Evolutionary conservation across 2,113 vertebrate genomes (phyloP), one percentile per base, ranked within the genome.

Genomic region (Ariopsis seemanni): DNA sequence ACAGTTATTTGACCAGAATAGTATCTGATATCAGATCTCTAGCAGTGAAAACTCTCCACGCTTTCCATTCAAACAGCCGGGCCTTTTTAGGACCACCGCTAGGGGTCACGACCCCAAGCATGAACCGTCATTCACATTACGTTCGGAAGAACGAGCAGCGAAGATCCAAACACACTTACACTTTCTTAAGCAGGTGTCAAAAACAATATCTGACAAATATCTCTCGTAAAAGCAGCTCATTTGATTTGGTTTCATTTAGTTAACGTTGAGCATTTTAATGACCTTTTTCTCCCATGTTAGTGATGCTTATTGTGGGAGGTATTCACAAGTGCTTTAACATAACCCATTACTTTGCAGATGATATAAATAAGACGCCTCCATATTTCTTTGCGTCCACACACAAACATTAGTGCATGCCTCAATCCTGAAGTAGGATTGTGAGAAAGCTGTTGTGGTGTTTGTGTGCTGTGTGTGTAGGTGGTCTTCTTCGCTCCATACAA

Each of bases 91-190:
- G 89, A 85, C 88, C 89, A 85, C 90, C 77, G 27, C 84, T 78
- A 82, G 80, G 86, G 86, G 86, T 89, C 91, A 87, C 7, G 89
- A 88, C 87, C 90, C 79, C 83, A 85, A 79, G 86, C 85, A 60
- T 78, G 81, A 89, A 74, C 90, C 90, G 91, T 90, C 91, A 91
- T 75, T 91, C 88, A 77, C 77, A 87, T 72, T 85, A 83, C 60
- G 65, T 30, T 63, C 83, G 72, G 58, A 83, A 69, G 42, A 53
- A 52, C 57, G 62, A 80, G 60, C 82, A 82, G 62, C 9, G n/a
- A 62, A 22, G 48, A n/a, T 83, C 71, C 15, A 25, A 58, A 25
- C 55, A 85, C 69, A 42, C 25, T 27, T 60, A 6, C 84, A 79
- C 65, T 65, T 79, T 65, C 87, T 22, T 22, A 75, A 14, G 3